Evolutionary conservation across 2,113 vertebrate genomes (phyloP).

Genomic region (Telmatochromis sp.): DNA sequence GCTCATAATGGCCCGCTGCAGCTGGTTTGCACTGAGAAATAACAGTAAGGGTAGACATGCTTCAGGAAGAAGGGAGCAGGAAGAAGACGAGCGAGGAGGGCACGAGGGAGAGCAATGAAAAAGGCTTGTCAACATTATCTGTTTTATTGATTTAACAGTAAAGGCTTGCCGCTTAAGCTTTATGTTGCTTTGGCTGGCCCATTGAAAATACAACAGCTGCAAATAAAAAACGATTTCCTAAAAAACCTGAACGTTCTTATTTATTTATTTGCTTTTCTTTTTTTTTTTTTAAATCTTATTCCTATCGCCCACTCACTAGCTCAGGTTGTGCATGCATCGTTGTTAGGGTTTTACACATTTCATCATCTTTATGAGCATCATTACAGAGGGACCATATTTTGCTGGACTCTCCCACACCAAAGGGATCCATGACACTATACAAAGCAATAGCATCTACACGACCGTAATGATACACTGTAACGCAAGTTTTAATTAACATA

Average conservation of each 20-base stretch:
- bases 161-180: conserved; percentile 72
- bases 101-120: conserved; percentile 64
- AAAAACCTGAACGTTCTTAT: conserved; percentile 21
- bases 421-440: background rate
- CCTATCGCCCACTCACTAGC: conserved; percentile 4
- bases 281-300: background rate
- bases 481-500: background rate
- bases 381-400: conserved; percentile 1
- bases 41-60: conserved; percentile 10
- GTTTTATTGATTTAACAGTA: conserved; percentile 79
- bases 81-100: background rate
- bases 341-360: conserved; percentile 9
- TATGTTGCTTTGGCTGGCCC: conserved; percentile 66
- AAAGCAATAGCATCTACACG: background rate
- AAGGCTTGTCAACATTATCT: conserved; percentile 76
- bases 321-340: conserved; percentile 23
- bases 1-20: background rate
- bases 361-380: conserved; percentile 41
- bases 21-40: background rate
- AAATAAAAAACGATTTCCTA: conserved; percentile 63
- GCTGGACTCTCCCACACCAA: background rate
- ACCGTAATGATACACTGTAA: background rate
- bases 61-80: conserved; percentile 31
- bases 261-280: background rate
- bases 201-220: conserved; percentile 68